phyloP scores from a whole-genome alignment of 2,113 vertebrate species.

The Cavia porcellus region DNA sequence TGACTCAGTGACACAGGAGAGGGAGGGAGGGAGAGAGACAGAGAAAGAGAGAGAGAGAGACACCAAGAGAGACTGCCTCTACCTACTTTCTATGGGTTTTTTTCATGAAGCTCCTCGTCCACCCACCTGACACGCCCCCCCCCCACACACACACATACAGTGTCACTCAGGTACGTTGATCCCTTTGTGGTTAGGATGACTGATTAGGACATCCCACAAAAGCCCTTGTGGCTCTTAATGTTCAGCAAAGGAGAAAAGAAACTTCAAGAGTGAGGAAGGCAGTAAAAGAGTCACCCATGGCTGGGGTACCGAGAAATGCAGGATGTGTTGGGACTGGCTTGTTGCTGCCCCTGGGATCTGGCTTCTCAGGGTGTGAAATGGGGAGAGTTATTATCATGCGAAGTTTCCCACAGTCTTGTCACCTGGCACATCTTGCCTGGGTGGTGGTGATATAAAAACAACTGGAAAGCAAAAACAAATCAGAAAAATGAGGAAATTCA shows the following conservation, averaged over 20 bases:
- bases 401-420: slow-evolving; percentile 61
- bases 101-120: not conserved
- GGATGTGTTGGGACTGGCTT: not conserved
- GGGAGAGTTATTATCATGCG: slow-evolving; percentile 26
- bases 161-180: not conserved
- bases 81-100: not conserved
- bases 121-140: not conserved
- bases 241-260: not conserved
- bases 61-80: not conserved
- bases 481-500: slow-evolving; percentile 72
- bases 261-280: not conserved
- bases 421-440: slow-evolving; percentile 47
- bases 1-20: not conserved
- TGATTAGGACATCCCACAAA: slow-evolving; percentile 3
- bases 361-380: not conserved
- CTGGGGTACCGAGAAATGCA: not conserved
- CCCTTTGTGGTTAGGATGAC: not conserved
- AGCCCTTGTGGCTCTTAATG: not conserved
- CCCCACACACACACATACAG: not conserved
- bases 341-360: not conserved
- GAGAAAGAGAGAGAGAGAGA: no score
- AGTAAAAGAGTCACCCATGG: not conserved
- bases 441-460: slow-evolving; percentile 67
- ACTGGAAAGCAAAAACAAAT: slow-evolving; percentile 72
- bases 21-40: not conserved